Base-by-base conservation (phyloP, 1,140 invertebrate species). In the Ceratina calcarata region DNA sequence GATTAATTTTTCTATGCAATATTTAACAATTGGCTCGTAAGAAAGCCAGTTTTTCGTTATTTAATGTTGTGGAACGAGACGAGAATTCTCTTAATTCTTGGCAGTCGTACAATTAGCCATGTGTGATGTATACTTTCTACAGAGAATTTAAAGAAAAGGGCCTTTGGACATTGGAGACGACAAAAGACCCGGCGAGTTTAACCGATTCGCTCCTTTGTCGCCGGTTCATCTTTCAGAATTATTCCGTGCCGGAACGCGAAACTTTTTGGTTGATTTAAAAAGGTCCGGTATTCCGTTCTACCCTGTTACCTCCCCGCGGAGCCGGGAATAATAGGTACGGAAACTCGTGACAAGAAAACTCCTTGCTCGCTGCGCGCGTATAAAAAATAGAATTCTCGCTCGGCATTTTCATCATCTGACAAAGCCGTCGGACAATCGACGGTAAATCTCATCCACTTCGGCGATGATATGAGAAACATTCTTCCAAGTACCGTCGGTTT, bases 231-330 rank as follows among this genome's bases (percentile, higher is more conserved):
- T n/a, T 16, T 15, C 8, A 12, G 49, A 68, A 68, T 53, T 51
- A 53, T 68, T 68, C 66, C 10, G 16, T 1, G 15, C 45, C 22
- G 20, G 15, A n/a, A 37, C 32, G 49, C 45, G 16, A 68, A 68
- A 68, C 66, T 68, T 53, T 68, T 68, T 68, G 22, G 49, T 68
- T 12, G 66, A 68, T 53, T 27, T 68, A 45, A 53, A 68, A 53
- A 27, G 49, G 16, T 53, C 53, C 53, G 15, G 53, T 18, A n/a
- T 18, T 10, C 66, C 45, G 4, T n/a, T 51, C 66, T 55, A 55
- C 51, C 37, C 18, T n/a, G 45, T 45, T 45, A 45, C 66, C 45
- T 51, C 13, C 20, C 65, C 12, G 7, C 45, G 49, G 49, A 53
- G 10, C 22, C 16, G 66, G 15, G 66, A 53, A 68, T 53, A 68